Percentiles rank a stretch among this genome's conserved stretches.
phyloP scores from a whole-genome alignment of 1,140 invertebrate species.

The Pogonognathellus flavescens region DNA sequence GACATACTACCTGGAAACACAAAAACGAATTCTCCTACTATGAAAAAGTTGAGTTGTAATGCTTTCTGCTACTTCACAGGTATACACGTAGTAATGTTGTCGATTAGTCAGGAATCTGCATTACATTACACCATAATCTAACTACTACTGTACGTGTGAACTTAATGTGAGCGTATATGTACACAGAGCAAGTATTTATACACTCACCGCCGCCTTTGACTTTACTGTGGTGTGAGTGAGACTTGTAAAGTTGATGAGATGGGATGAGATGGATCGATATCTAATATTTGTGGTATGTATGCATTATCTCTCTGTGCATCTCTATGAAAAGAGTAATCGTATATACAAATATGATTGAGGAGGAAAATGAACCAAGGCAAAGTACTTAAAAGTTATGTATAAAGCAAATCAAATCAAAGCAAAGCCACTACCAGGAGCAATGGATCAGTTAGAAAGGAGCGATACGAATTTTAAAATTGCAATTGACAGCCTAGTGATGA shows the following conservation, averaged over 20 bases:
- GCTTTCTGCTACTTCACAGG: too few relatives aligned
- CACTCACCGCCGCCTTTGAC: too few relatives aligned
- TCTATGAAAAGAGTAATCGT: background rate
- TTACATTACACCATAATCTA: too few relatives aligned
- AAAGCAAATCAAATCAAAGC: conserved; percentile 31
- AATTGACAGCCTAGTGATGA: conserved; percentile 61
- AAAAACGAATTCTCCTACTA: too few relatives aligned
- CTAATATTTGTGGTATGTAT: conserved; percentile 6
- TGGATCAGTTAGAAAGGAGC: conserved; percentile 28
- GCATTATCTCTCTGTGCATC: too few relatives aligned
- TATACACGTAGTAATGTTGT: too few relatives aligned
- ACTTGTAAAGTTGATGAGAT: too few relatives aligned
- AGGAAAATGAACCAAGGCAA: conserved; percentile 9
- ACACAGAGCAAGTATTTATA: too few relatives aligned
- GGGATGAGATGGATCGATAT: background rate
- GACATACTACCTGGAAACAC: too few relatives aligned
- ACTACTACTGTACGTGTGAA: background rate
- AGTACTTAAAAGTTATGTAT: background rate
- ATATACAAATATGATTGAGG: conserved; percentile 35
- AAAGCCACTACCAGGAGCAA: conserved; percentile 2
- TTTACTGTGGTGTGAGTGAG: too few relatives aligned
- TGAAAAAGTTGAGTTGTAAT: too few relatives aligned
- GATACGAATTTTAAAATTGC: conserved; percentile 60
- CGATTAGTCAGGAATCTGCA: too few relatives aligned
- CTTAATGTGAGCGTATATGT: background rate